phyloP scores from a whole-genome alignment of 2,888 invertebrate genomes.

The Drosophila nr. perissopoda region DNA sequence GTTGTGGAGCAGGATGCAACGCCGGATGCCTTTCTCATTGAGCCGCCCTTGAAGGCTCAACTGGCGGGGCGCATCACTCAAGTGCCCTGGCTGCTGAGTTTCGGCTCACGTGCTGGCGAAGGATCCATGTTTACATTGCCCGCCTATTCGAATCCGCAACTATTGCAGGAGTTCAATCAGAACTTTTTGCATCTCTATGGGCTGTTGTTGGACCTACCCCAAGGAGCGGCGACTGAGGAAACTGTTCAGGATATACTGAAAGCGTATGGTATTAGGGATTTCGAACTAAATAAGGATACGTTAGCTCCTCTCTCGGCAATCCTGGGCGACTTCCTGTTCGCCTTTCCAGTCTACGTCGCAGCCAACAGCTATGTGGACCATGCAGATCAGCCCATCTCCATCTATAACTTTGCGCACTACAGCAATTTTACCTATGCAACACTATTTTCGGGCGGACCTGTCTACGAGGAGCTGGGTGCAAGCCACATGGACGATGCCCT shows the following conservation, averaged over 20 bases:
- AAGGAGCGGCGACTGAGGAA: background rate
- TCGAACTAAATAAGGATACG: constrained; percentile 61
- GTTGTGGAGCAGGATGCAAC: constrained; percentile 83
- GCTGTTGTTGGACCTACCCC: constrained; percentile 54
- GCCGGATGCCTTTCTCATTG: constrained; percentile 84
- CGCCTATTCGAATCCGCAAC: constrained; percentile 41
- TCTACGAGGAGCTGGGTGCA: constrained; percentile 68
- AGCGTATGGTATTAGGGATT: constrained; percentile 50
- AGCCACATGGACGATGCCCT: constrained; percentile 86
- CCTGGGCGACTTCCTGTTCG: constrained; percentile 85
- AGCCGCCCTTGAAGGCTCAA: constrained; percentile 83
- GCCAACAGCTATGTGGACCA: constrained; percentile 51
- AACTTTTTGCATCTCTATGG: constrained; percentile 64
- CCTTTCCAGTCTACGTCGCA: constrained; percentile 83
- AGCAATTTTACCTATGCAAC: constrained; percentile 81
- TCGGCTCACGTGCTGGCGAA: constrained; percentile 84
- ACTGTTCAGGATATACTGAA: constrained; percentile 34
- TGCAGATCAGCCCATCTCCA: constrained; percentile 78
- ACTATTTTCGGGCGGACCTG: constrained; percentile 50
- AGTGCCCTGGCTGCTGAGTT: constrained; percentile 85
- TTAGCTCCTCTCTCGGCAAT: constrained; percentile 71
- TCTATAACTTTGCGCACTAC: constrained; percentile 85
- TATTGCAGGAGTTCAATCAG: constrained; percentile 67
- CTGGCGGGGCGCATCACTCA: constrained; percentile 71
- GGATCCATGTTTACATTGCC: constrained; percentile 84